Conservation (phyloP, 1,140 invertebrate genomes). For the Papilio polyxenes region DNA sequence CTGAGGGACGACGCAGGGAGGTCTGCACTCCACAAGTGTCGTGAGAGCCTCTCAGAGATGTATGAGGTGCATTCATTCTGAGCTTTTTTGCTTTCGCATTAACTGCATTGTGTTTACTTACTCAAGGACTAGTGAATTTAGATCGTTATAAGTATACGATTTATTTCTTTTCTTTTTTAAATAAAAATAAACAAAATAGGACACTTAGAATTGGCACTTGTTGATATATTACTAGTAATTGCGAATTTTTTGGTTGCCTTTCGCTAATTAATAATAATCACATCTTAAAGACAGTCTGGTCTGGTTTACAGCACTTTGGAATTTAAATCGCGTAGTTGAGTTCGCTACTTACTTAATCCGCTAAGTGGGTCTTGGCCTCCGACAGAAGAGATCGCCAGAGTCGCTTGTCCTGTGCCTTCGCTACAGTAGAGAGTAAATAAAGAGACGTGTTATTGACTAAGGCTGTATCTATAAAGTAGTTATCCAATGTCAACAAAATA, state of each 20-base stretch:
- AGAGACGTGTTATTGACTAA: not conserved
- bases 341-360: no score
- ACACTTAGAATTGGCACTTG: no score
- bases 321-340: no score
- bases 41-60: not conserved
- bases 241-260: not conserved
- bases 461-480: not conserved
- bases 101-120: not conserved
- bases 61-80: not conserved
- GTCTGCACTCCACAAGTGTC: slow-evolving; percentile 17
- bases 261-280: not conserved
- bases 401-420: no score
- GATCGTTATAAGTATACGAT: not conserved
- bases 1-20: not conserved
- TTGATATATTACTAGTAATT: no score
- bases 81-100: not conserved
- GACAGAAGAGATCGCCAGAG: no score
- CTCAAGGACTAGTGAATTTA: not conserved
- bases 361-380: no score
- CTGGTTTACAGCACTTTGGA: no score
- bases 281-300: no score
- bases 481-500: not conserved
- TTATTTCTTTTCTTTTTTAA: not conserved
- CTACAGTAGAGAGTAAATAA: not conserved
- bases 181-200: not conserved